Base-by-base conservation (phyloP, 2,888 invertebrate species). In the Pandemis cinnamomeana region DNA sequence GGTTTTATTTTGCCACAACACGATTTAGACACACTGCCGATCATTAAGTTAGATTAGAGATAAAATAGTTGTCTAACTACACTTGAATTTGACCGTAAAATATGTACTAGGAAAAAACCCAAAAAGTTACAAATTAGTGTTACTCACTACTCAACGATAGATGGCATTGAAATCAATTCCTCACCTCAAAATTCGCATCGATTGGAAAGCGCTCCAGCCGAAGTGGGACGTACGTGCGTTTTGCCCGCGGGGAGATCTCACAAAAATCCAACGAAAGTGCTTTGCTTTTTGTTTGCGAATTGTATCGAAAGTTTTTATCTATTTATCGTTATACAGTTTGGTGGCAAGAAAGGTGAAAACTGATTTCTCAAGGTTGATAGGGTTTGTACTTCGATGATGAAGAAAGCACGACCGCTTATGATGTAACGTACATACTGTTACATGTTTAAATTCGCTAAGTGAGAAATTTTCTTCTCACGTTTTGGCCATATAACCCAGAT, bases 191-290 rank as follows among this genome's bases (percentile, higher is more conserved):
- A 80, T 81, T 80, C 71, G 61, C 77, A 72, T 20, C 77, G 67
- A 83, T 86, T 86, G 82, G 86, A 86, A 86, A 86, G 87, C 80
- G 82, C 67, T 51, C 63, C 61, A 48, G 60, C 75, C 72, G 76
- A 84, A 83, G 81, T 84, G 74, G 84, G 79, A 61, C 87, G 84
- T 80, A 84, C 86, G 84, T 81, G 82, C 82, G 80, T 77, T 82
- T 77, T 75, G 71, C 72, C 75, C 69, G 73, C 71, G 80, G 78
- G 78, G 75, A 81, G 81, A 85, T 69, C 72, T 74, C 67, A 78
- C 73, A 82, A 61, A 36, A 78, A 41, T 53, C 60, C 63, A 75
- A 69, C 66, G 72, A 75, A 78, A 79, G 81, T 78, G 79, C 76
- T 67, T 77, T 77, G 78, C 78, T 81, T 79, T 77, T 79, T 79